Evolutionary conservation across 2,888 invertebrate genomes (phyloP).

Genomic region (Phyllotreta striolata): DNA sequence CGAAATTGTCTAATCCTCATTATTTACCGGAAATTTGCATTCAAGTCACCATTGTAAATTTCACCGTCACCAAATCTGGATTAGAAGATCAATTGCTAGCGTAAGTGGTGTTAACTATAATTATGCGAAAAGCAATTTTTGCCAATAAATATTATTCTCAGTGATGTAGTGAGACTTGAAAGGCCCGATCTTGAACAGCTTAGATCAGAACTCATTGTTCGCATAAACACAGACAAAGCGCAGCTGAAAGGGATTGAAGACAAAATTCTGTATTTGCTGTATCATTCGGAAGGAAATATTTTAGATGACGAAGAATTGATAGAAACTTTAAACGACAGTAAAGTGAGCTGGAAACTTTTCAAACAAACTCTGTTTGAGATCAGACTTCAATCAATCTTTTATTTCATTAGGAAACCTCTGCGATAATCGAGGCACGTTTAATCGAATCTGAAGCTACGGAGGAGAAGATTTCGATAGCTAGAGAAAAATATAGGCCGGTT

Average conservation of each 20-base stretch:
- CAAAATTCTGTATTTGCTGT: slow-evolving; percentile 84
- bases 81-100: slow-evolving; percentile 91
- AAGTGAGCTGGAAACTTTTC: slow-evolving; percentile 63
- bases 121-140: not conserved
- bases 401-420: slow-evolving; percentile 78
- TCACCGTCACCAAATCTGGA: slow-evolving; percentile 89
- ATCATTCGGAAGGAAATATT: slow-evolving; percentile 87
- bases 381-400: not conserved
- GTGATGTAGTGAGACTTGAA: slow-evolving; percentile 90
- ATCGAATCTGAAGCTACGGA: slow-evolving; percentile 89
- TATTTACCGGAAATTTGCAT: slow-evolving; percentile 93
- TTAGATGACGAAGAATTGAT: slow-evolving; percentile 93
- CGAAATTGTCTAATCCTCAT: slow-evolving; percentile 92
- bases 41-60: slow-evolving; percentile 91
- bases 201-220: slow-evolving; percentile 82
- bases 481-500: slow-evolving; percentile 86
- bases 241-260: slow-evolving; percentile 88
- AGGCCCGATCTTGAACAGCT: slow-evolving; percentile 85
- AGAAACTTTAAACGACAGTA: slow-evolving; percentile 88
- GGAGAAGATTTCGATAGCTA: slow-evolving; percentile 81
- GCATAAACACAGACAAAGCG: slow-evolving; percentile 86
- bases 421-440: slow-evolving; percentile 87
- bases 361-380: not conserved
- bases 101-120: slow-evolving; percentile 63
- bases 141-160: slow-evolving; percentile 48